phyloP scores from a whole-genome alignment of 1,140 invertebrate species.

The Carposina sasakii region DNA sequence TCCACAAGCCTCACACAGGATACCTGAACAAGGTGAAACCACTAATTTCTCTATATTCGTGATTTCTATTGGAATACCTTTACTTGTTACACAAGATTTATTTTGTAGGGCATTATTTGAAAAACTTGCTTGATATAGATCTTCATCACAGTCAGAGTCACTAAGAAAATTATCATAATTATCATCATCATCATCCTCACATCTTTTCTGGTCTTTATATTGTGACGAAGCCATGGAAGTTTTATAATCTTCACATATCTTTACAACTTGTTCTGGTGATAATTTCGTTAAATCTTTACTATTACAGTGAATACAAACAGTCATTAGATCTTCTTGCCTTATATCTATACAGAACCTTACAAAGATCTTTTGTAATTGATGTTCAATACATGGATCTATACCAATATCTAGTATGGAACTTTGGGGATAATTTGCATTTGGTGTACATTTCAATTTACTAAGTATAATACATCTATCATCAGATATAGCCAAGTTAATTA shows the following conservation, averaged over 20 bases:
- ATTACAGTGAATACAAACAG: constrained; percentile 57
- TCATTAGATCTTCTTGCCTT: constrained; percentile 39
- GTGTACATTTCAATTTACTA: constrained; percentile 46
- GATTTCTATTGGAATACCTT: constrained; percentile 43
- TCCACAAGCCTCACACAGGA: constrained; percentile 57
- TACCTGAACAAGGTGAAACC: constrained; percentile 31
- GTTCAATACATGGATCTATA: constrained; percentile 33
- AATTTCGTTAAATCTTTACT: constrained; percentile 34
- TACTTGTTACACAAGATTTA: constrained; percentile 38
- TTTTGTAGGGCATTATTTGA: constrained; percentile 11
- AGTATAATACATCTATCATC: constrained; percentile 49
- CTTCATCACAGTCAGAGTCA: constrained; percentile 59
- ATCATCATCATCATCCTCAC: constrained; percentile 41
- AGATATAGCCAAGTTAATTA: constrained; percentile 46
- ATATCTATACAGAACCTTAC: constrained; percentile 42
- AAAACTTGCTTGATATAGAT: constrained; percentile 19
- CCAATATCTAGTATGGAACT: constrained; percentile 50
- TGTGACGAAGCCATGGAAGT: constrained; percentile 5
- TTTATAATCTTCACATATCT: constrained; percentile 35
- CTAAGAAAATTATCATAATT: constrained; percentile 52
- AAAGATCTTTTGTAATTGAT: constrained; percentile 47
- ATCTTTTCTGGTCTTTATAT: constrained; percentile 17
- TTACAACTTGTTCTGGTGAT: constrained; percentile 33
- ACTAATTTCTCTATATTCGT: constrained; percentile 34
- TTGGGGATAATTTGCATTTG: constrained; percentile 43